phyloP scores from a whole-genome alignment of 2,888 invertebrate species.

The Rotaria macrura region DNA sequence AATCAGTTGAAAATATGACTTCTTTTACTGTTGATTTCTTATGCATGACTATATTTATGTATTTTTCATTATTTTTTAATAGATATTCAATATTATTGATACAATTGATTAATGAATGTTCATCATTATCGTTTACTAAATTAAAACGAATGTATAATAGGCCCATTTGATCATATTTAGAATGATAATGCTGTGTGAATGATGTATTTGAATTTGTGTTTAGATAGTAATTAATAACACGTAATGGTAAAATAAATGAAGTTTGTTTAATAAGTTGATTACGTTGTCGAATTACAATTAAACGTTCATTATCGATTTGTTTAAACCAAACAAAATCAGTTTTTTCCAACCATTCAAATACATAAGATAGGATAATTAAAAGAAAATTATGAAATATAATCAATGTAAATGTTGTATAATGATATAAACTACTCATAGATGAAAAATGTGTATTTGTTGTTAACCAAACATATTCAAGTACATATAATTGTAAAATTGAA shows the following conservation, averaged over 20 bases:
- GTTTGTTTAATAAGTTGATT: background rate
- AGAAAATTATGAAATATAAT: slow-evolving; percentile 7
- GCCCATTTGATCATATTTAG: slow-evolving; percentile 12
- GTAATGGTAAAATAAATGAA: background rate
- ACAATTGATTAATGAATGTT: background rate
- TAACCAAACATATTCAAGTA: background rate
- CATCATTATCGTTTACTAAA: background rate
- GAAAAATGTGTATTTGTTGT: background rate
- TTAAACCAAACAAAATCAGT: slow-evolving; percentile 5
- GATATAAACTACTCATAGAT: background rate
- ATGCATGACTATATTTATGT: background rate
- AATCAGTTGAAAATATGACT: background rate
- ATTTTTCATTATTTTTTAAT: background rate
- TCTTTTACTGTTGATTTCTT: background rate
- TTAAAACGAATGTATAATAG: background rate
- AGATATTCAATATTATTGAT: slow-evolving; percentile 5
- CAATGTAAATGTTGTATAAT: background rate
- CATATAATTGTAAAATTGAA: background rate
- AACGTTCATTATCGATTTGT: background rate
- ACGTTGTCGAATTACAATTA: background rate
- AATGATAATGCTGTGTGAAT: slow-evolving; percentile 18
- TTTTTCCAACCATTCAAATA: background rate
- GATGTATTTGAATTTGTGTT: background rate
- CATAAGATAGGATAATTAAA: background rate
- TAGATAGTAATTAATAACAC: slow-evolving; percentile 18